Base-by-base conservation (phyloP, 1,140 invertebrate species). In the Laodelphax striatellus region DNA sequence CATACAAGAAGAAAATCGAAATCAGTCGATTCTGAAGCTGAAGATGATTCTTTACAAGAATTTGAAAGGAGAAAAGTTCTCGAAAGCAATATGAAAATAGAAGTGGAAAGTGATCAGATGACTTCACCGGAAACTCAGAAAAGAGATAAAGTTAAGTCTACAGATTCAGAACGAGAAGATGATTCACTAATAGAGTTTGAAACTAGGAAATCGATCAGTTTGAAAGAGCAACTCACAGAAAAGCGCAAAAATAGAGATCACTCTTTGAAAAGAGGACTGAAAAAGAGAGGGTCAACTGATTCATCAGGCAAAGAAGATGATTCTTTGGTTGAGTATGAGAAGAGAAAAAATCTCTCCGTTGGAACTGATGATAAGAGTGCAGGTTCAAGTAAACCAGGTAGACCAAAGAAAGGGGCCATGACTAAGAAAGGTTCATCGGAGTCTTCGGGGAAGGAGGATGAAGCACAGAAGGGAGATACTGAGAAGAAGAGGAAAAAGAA, bases 151-250 rank as follows among this genome's bases (percentile, higher is more conserved):
- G 19, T 24, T 5, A 55, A 34, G 5, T 55, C 54, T 11, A 16
- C 28, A n/a, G 54, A 55, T 31, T 55, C 54, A 16, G 54, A 55
- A 44, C 5, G 17, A 5, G 41, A 22, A 55, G 67, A 69, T 57
- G 67, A 69, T 60, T 69, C 67, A 21, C 52, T 67, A 5, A 55
- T 58, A 43, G 66, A 67, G 57, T 67, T 67, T 62, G 66, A 67
- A 62, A 66, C 57, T 50, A 38, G 52, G 19, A 66, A 67, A 55
- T 52, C 55, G 10, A 52, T 56, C 41, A 62, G 53, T 55, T 17
- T 55, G 21, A 55, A 34, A 55, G 28, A 55, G 13, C 21, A 34
- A 21, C n/a, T 34, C 13, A n/a, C 53, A 9, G 53, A 28, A 24
- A 55, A 55, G 24, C 53, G 21, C 9, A 55, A 55, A 28, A 21